Base-by-base conservation (phyloP, 2,888 invertebrate genomes). In the Scrobipalpa costella region DNA sequence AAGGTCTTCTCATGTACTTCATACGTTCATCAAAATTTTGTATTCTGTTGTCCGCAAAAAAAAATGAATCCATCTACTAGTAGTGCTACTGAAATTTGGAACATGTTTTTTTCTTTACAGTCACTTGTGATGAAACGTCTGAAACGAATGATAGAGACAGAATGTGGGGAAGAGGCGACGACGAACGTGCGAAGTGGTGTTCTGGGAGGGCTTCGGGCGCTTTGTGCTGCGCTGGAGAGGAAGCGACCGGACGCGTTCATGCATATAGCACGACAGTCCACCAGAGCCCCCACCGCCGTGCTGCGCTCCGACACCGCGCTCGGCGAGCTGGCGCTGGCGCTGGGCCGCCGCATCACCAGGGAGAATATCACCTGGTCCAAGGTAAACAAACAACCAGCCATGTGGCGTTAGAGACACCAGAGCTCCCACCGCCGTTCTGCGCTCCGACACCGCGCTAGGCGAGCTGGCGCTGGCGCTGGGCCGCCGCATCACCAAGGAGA, bases 331-430 rank as follows among this genome's bases (percentile, higher is more conserved):
- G 85, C 96, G 47, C 92, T 94, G 44, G 94, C 95, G 11, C 93
- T 96, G 9, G 95, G 95, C 0, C 92, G 95, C 33, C 94, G 96
- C 65, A 90, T 96, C 60, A 94, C 96, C 69, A 93, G 94, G 63
- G 88, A 92, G 40, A 95, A 95, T 72, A 94, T 96, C 66, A 95
- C 94, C 0, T 96, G 96, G 96, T 94, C 95, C 63, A 96, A 96
- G 89, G 94, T 96, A 72, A 55, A 49, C 13, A 59, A 38, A 19
- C 21, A 49, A 21, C 2, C 5, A 94, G 94, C 68, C 84, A 93
- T 27, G 85, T 92, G 34, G 27, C 27, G 27, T 27, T 27, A 27
- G 27, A 27, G 27, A 93, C 93, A 0, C 90, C 92, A 1, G 91
- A 93, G 85, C 92, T 33, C 93, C 94, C 0, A 90, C 92, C 2